These are phyloP conservation scores for Scaptomyza flava DNA, from an alignment of 2,888 invertebrate species.

Conservation along the genomic window DNA sequence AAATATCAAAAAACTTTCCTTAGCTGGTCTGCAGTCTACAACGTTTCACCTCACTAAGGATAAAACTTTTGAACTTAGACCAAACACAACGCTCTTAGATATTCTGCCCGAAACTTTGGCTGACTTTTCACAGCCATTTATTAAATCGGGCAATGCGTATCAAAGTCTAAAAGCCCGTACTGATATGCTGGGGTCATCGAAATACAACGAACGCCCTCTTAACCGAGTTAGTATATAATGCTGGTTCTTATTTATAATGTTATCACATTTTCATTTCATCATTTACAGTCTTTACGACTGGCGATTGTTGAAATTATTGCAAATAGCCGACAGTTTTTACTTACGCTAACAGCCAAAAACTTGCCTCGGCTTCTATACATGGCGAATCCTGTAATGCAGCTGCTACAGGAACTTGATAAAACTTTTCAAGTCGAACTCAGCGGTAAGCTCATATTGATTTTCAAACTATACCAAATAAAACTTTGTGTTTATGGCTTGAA, in stretches of 20 bases:
- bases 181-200: conserved; percentile 39
- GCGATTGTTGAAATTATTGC: conserved; percentile 87
- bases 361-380: conserved; percentile 73
- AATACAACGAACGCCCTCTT: conserved; percentile 49
- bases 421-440: conserved; percentile 77
- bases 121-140: conserved; percentile 81
- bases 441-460: conserved; percentile 56
- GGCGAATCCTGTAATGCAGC: conserved; percentile 74
- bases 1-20: too few species aligned
- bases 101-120: conserved; percentile 85
- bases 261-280: background rate
- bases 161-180: conserved; percentile 75
- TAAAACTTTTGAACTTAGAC: conserved; percentile 84
- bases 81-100: conserved; percentile 85
- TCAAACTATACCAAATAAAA: background rate
- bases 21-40: conserved; percentile 87
- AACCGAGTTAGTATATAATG: conserved; percentile 48
- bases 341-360: conserved; percentile 65
- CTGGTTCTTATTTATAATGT: background rate
- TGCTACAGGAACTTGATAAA: conserved; percentile 75
- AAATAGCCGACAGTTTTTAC: conserved; percentile 85
- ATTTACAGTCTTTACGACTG: conserved; percentile 87
- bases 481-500: background rate
- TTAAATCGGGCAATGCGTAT: conserved; percentile 82
- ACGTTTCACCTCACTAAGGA: conserved; percentile 85